Base-by-base conservation (phyloP, 2,797 vertebrate genomes). In the Megaceryle alcyon region DNA sequence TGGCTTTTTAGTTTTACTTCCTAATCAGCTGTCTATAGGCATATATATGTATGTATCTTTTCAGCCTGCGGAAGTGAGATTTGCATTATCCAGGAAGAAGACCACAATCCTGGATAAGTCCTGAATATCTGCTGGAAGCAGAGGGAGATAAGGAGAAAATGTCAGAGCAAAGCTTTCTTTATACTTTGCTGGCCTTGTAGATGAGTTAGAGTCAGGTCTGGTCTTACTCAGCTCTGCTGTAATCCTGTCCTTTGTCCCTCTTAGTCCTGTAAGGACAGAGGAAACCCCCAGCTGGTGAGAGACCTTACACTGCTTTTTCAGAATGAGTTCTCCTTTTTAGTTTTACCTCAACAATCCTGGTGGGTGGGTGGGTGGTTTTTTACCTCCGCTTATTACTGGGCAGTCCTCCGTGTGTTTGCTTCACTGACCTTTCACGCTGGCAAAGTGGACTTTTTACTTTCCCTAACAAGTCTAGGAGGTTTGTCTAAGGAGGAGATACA, bases 61-160 rank as follows among this genome's bases (percentile, higher is more conserved):
- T 51, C 7, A 70, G 0, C 31, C 1, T 7, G 13, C 3, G 6
- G 4, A 16, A 20, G 28, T 48, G 18, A 43, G 21, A 76, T 61
- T 51, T 85, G n/a, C 10, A 3, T 76, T 72, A 41, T 29, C 17
- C 48, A 53, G 16, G 16, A 56, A n/a, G 35, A 39, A 83, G 65
- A 54, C 8, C 12, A 12, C 48, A 66, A 2, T 84, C 35, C 75
- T 84, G 37, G 11, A 12, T 48, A 12, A 16, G 41, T 23, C 9
- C 53, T 41, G 41, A 49, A 23, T 76, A 43, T 21, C 12, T 77
- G 31, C 31, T 82, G 61, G 17, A 82, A 82, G 21, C 14, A 49
- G 60, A 77, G 11, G 7, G 44, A 82, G 33, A 23, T 33, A 49
- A 12, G 9, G n/a, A 53, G 43, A 57, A 85, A 46, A 57, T 6